Evolutionary conservation across 2,888 invertebrate genomes (phyloP).

Genomic region (Sipha maydis): DNA sequence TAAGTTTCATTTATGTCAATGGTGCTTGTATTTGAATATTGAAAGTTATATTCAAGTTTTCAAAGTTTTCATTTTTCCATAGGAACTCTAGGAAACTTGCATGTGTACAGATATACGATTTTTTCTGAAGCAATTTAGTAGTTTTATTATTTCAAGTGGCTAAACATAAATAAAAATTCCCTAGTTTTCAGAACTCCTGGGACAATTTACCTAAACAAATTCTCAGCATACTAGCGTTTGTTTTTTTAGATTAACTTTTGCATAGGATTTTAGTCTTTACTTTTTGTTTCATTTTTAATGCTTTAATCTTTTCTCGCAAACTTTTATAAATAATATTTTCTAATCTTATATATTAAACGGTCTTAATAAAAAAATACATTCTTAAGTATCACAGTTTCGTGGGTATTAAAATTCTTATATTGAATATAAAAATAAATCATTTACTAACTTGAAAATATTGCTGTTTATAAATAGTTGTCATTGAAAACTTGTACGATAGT

Average conservation of each 20-base stretch:
- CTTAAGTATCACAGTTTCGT: not conserved
- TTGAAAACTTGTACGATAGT: not conserved
- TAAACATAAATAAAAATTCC: slow-evolving; percentile 44
- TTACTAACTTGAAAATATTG: not conserved
- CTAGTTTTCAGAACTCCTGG: not conserved
- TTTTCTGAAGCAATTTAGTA: not conserved
- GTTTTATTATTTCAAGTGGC: not conserved
- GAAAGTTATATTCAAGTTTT: slow-evolving; percentile 40
- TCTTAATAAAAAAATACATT: not conserved
- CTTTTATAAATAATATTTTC: slow-evolving; percentile 23
- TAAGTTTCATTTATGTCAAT: slow-evolving; percentile 39
- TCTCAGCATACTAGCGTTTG: not conserved
- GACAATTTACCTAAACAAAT: slow-evolving; percentile 55
- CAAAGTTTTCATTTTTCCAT: slow-evolving; percentile 39
- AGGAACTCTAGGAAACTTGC: not conserved
- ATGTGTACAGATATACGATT: not conserved
- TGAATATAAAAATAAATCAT: not conserved
- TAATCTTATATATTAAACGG: not conserved
- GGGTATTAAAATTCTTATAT: not conserved
- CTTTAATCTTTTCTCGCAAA: slow-evolving; percentile 2
- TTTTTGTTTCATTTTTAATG: not conserved
- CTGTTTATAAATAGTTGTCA: not conserved
- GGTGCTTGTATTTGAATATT: slow-evolving; percentile 30
- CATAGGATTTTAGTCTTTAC: not conserved
- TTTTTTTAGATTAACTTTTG: slow-evolving; percentile 28